Conservation (phyloP, 1,140 invertebrate species). For the Drosophila kikkawai region DNA sequence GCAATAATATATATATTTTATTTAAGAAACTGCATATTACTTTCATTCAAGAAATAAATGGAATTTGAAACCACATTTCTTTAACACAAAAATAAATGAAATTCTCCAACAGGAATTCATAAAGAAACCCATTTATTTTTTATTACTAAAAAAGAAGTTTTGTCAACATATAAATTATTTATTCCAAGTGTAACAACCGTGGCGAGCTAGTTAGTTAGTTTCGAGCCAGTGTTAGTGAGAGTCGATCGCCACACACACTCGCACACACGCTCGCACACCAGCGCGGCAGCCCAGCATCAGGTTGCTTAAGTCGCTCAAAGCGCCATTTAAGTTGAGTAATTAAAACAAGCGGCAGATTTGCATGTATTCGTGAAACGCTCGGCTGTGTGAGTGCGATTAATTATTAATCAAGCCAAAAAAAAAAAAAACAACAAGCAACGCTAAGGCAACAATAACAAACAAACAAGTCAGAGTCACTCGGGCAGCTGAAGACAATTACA, state of each 20-base stretch:
- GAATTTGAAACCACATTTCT: no score
- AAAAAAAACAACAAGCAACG: slow-evolving; percentile 47
- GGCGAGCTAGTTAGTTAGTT: slow-evolving; percentile 81
- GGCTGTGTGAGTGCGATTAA: slow-evolving; percentile 64
- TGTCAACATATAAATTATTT: neutral
- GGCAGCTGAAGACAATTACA: slow-evolving; percentile 72
- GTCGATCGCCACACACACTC: slow-evolving; percentile 64
- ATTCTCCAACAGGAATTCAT: neutral
- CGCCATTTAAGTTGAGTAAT: slow-evolving; percentile 82
- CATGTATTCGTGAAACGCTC: slow-evolving; percentile 42
- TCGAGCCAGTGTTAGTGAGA: slow-evolving; percentile 76
- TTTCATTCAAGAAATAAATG: no score
- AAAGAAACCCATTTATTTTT: no score
- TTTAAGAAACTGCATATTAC: no score
- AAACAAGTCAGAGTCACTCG: slow-evolving; percentile 71
- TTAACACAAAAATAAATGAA: no score
- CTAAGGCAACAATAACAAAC: slow-evolving; percentile 65
- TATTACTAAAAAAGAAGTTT: neutral
- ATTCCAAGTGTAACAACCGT: slow-evolving; percentile 27
- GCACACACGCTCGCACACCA: slow-evolving; percentile 41
- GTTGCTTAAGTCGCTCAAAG: slow-evolving; percentile 82
- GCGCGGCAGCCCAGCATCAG: slow-evolving; percentile 52
- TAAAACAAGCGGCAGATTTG: slow-evolving; percentile 72
- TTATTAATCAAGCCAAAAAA: slow-evolving; percentile 79
- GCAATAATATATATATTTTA: no score